phyloP scores from a whole-genome alignment of 2,888 invertebrate genomes.

The Seira ritae region DNA sequence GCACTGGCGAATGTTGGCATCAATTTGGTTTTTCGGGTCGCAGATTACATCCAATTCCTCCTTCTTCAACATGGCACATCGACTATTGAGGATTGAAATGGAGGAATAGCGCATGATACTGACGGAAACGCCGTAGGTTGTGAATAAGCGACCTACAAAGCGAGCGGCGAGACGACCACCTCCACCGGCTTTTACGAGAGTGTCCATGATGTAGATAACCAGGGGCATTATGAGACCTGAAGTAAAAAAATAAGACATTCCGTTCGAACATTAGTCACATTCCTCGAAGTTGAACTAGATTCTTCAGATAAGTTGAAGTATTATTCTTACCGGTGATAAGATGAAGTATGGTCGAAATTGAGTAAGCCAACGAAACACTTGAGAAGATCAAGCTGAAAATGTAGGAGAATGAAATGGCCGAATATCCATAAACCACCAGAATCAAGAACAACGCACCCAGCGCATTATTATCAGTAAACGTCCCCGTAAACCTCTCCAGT shows the following conservation, averaged over 20 bases:
- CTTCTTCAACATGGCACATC: constrained; percentile 66
- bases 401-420: constrained; percentile 83
- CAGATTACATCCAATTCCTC: constrained; percentile 68
- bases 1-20: constrained; percentile 52
- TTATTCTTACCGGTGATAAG: constrained; percentile 31
- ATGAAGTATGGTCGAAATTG: constrained; percentile 75
- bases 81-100: constrained; percentile 67
- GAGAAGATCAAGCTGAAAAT: constrained; percentile 77
- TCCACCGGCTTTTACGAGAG: constrained; percentile 32
- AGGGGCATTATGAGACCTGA: constrained; percentile 60
- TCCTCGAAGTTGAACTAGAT: too few species aligned
- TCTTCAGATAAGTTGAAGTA: neutral
- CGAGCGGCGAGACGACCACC: constrained; percentile 18
- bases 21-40: constrained; percentile 56
- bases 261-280: too few species aligned
- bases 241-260: neutral
- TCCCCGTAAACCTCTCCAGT: constrained; percentile 41
- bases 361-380: constrained; percentile 77
- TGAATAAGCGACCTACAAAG: constrained; percentile 57
- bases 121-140: constrained; percentile 68
- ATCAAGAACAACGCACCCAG: constrained; percentile 76
- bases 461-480: constrained; percentile 46
- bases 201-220: constrained; percentile 49
- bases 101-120: constrained; percentile 71
- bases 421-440: constrained; percentile 80